Evolutionary conservation across 2,113 vertebrate genomes (phyloP).

Genomic region (Sterrhoptilus dennistouni): DNA sequence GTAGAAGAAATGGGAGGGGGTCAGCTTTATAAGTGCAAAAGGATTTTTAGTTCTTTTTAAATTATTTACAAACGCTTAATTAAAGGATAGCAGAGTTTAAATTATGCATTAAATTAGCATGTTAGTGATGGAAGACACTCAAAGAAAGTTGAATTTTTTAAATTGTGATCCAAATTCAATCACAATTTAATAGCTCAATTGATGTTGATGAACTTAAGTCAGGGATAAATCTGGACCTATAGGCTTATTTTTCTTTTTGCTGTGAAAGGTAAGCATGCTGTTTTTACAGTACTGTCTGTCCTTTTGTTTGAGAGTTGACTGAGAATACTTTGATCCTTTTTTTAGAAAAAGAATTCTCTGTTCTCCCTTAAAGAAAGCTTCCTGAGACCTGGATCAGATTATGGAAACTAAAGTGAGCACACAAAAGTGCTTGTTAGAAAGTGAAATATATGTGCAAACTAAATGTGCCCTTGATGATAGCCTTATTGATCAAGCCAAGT

Average conservation of each 20-base stretch:
- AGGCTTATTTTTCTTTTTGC: constrained; percentile 34
- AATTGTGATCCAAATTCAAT: constrained; percentile 20
- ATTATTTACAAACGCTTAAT: constrained; percentile 69
- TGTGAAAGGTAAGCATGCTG: constrained; percentile 54
- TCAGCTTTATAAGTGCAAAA: constrained; percentile 55
- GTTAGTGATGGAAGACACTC: constrained; percentile 61
- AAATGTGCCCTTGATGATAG: constrained; percentile 56
- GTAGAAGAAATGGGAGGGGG: background rate
- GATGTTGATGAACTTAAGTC: constrained; percentile 39
- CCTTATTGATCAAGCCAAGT: constrained; percentile 50
- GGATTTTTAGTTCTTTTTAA: constrained; percentile 61
- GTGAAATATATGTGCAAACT: constrained; percentile 61
- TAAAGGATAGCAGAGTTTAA: constrained; percentile 70
- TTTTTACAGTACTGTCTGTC: constrained; percentile 41
- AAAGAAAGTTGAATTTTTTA: constrained; percentile 23
- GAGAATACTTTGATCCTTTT: constrained; percentile 54
- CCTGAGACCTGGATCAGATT: constrained; percentile 45
- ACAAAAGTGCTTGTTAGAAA: constrained; percentile 62
- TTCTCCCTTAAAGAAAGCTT: constrained; percentile 65
- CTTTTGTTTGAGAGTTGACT: constrained; percentile 56
- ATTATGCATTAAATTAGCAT: constrained; percentile 76
- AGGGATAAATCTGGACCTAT: background rate
- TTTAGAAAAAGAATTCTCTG: constrained; percentile 58
- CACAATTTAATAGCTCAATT: constrained; percentile 12
- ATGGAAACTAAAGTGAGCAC: constrained; percentile 50